Evolutionary conservation across 2,113 vertebrate genomes (phyloP).

Genomic region (Pangasianodon hypophthalmus): DNA sequence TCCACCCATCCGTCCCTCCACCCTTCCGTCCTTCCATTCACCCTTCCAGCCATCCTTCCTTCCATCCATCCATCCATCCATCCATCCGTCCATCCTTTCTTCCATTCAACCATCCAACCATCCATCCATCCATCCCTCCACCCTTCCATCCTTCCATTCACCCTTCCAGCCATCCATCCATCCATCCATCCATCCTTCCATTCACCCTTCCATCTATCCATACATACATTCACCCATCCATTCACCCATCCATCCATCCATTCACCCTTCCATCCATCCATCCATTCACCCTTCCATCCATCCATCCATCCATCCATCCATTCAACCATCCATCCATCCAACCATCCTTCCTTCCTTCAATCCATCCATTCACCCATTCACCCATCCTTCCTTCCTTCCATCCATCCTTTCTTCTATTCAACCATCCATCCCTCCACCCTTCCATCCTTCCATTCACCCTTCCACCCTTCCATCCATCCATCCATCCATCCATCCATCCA

Average conservation of each 20-base stretch:
- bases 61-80: fast-evolving
- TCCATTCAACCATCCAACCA: neutral
- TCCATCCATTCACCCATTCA: neutral
- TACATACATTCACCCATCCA: constrained; percentile 56
- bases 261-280: neutral
- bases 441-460: too few species aligned
- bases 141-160: neutral
- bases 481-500: too few species aligned
- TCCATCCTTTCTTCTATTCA: neutral
- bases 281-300: constrained; percentile 55
- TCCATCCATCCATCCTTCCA: neutral
- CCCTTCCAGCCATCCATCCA: neutral
- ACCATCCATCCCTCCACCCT: neutral
- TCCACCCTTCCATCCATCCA: too few species aligned
- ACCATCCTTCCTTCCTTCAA: neutral
- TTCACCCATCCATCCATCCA: neutral
- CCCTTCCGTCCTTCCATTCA: neutral
- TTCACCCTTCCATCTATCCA: neutral
- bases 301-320: neutral
- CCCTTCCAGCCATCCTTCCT: neutral
- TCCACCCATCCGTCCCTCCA: neutral
- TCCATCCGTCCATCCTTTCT: neutral
- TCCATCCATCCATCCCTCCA: neutral
- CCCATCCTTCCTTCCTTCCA: neutral
- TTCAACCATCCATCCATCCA: neutral